Base-by-base conservation (phyloP, 2,797 vertebrate genomes). In the Chrysocyon brachyurus region DNA sequence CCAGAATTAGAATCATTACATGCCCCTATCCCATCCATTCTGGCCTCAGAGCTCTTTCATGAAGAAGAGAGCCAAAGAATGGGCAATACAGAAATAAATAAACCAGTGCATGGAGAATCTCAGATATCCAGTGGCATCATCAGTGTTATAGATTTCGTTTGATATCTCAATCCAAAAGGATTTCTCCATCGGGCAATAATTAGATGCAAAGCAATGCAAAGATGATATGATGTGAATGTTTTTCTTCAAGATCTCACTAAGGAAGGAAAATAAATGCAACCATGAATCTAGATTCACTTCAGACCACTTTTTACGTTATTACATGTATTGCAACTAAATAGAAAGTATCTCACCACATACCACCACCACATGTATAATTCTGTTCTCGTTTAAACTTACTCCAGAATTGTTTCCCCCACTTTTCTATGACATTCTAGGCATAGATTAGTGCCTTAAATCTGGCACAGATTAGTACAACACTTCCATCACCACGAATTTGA, bases 341-440 rank as follows among this genome's bases (percentile, higher is more conserved):
- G 16, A 79, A 91, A 93, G 10, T 6, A 54, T 63, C 63, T 33
- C 16, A 59, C 28, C 16, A 31, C 64, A 54, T 16, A 78, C 24
- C 31, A 52, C 31, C n/a, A n/a, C 19, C 59, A 10, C 3, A 31
- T 57, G 26, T 46, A 22, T 54, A 61, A 84, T 73, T 63, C 70
- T 31, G 28, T 54, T 83, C 63, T 91, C 73, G 83, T 40, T 72
- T 91, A 33, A 88, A 94, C 73, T 49, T 86, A 88, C 24, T 84
- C 46, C 52, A 78, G 52, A 82, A 57, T 87, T 78, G 19, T 49
- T 73, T 73, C 57, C 87, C 73, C 40, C 84, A 79, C 63, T 90
- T 26, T 26, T 77, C 6, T 33, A 24, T 11, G 19, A 26, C 6
- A 15, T 52, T 56, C 19, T 12, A 28, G 8, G 12, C 40, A 46